Evolutionary conservation across 2,797 vertebrate genomes (phyloP), one percentile per base, ranked within the genome.

Genomic region (Urocyon cinereoargenteus): DNA sequence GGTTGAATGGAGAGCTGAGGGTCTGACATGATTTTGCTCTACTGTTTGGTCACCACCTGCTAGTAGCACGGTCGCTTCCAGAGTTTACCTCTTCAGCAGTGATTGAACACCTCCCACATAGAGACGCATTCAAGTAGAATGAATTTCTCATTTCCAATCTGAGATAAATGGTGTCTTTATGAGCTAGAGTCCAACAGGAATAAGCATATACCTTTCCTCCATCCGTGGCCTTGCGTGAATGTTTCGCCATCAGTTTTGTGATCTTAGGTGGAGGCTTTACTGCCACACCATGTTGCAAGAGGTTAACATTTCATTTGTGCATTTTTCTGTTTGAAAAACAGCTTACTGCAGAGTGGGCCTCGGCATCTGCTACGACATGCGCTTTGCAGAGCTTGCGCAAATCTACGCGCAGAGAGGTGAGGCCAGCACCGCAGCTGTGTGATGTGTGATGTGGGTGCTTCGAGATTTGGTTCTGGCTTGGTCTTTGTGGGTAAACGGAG

Each of bases 331-430:
- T 98, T 98, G 98, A 94, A 87, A 88, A 97, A 59, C 99, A 99
- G 99, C 99, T 0, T 99, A 99, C 98, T 99, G 99, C 98, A 99
- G 99, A 98, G 99, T 99, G 84, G 99, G 99, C 22, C 99, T 99
- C n/a, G 99, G 99, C 77, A 99, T 99, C 98, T 99, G 99, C 98
- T 99, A 99, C 0, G 99, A 99, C 97, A 99, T 99, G 5, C 99
- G 99, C 91, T 99, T 99, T 97, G 99, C 99, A 55, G 99, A 99
- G 97, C 99, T 99, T 31, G 99, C 99, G 15, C 99, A 99, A 86
- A 98, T 99, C 98, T 99, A 99, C 2, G 95, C 99, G 21, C 99
- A 99, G 97, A 99, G 98, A 99, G 99, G 99, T 99, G 49, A 99
- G 99, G 0, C 10, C 10, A 49, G 21, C 64, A 31, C 83, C 68